These are phyloP conservation scores for Natrix natrix DNA, from an alignment of 2,797 vertebrate species.

Conservation along the genomic window DNA sequence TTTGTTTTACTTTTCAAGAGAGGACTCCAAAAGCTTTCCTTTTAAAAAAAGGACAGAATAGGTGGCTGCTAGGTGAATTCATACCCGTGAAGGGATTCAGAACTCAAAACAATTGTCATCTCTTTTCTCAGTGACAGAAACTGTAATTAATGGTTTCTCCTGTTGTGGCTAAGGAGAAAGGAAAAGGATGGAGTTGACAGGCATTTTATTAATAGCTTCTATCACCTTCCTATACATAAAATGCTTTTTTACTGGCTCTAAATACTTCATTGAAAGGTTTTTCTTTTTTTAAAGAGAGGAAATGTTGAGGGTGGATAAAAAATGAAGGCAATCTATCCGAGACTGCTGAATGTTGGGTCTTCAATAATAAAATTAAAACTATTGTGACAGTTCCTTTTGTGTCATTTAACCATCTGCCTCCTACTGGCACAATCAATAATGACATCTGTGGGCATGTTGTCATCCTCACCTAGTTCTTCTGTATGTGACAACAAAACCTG, in stretches of 20 bases:
- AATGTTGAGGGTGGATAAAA: constrained; percentile 84
- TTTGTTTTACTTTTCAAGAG: constrained; percentile 50
- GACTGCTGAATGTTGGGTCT: constrained; percentile 76
- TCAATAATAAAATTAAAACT: constrained; percentile 84
- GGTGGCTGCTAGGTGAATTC: constrained; percentile 86
- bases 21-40: constrained; percentile 77
- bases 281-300: constrained; percentile 63
- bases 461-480: constrained; percentile 61
- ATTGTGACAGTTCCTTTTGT: constrained; percentile 81
- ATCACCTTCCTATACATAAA: constrained; percentile 88
- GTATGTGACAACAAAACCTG: constrained; percentile 70
- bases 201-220: constrained; percentile 94
- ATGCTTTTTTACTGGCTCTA: constrained; percentile 86
- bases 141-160: constrained; percentile 94
- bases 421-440: constrained; percentile 72
- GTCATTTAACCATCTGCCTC: constrained; percentile 81
- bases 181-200: constrained; percentile 83
- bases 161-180: constrained; percentile 82
- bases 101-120: constrained; percentile 78
- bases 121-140: constrained; percentile 88
- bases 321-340: constrained; percentile 87
- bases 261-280: constrained; percentile 81
- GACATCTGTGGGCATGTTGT: constrained; percentile 65
- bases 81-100: constrained; percentile 78
- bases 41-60: constrained; percentile 86